Base-by-base conservation (phyloP, 2,888 invertebrate species). In the Digitonthophagus gazella region DNA sequence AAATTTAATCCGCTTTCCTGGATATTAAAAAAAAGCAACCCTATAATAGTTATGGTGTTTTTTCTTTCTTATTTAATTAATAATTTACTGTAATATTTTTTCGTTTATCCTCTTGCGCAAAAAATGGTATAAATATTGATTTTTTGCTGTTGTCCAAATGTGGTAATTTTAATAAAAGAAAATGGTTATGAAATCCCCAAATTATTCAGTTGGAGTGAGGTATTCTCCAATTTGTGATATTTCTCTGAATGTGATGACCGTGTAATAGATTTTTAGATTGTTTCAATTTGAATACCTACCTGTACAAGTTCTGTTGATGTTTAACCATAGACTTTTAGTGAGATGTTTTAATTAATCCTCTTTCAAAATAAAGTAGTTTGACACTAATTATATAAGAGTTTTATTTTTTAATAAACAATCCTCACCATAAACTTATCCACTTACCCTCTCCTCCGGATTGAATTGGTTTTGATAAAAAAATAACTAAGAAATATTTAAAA, bases 291-390 rank as follows among this genome's bases (percentile, higher is more conserved):
- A 80, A 80, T 80, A 80, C 79, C 78, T 79, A 78, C 76, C 75
- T 44, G 28, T 72, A 77, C 79, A 80, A 79, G 80, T 81, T 81
- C 80, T 80, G 81, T 81, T 81, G 80, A 80, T 81, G 80, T 81
- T 80, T 81, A 81, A 81, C 81, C 80, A 81, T 81, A 81, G 81
- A 81, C 81, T 80, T 80, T 80, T 81, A 81, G 81, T 81, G 80
- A 81, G 81, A 81, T 81, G 81, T 81, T 81, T 81, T 81, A 81
- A 80, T 61, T 80, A 80, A 80, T 79, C 79, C 78, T 79, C 79
- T 78, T 78, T 80, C 79, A 80, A 78, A 80, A 80, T 77, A 76
- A 72, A 72, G 78, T 79, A 79, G 78, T 79, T 79, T 78, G 77
- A 67, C 18, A 22, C 67, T 65, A 65, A n/a, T 6, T 19, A n/a